These are phyloP conservation scores for Drosophila tanythrix DNA, from an alignment of 2,888 invertebrate species.

Conservation along the genomic window DNA sequence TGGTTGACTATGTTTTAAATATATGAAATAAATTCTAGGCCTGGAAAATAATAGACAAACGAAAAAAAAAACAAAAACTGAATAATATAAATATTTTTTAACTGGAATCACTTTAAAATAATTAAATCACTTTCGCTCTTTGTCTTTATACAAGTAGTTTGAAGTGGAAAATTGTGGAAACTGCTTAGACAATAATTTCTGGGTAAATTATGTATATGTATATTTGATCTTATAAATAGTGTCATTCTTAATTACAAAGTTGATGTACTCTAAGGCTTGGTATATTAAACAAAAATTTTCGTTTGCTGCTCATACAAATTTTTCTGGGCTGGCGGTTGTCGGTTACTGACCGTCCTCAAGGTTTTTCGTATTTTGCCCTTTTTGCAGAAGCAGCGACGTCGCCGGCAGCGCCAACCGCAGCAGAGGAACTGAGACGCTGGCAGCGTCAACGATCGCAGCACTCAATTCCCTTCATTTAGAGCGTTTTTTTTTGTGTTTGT, in stretches of 20 bases:
- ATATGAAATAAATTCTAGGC: background rate
- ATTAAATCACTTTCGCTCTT: background rate
- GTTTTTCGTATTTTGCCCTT: constrained; percentile 82
- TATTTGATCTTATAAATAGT: background rate
- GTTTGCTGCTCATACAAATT: constrained; percentile 76
- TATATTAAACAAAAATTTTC: constrained; percentile 61
- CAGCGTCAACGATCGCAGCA: constrained; percentile 78
- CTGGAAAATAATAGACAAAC: background rate
- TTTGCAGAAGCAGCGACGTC: constrained; percentile 57
- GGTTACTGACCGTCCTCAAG: constrained; percentile 83
- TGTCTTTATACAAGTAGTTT: background rate
- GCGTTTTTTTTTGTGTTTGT: constrained; percentile 57
- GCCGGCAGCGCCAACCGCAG: constrained; percentile 33
- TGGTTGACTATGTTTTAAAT: background rate
- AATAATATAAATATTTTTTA: background rate
- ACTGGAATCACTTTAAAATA: background rate
- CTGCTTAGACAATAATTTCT: background rate
- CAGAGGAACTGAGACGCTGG: constrained; percentile 55
- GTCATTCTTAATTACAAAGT: background rate
- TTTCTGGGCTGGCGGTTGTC: constrained; percentile 81
- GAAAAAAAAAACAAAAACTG: background rate
- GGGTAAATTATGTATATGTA: background rate
- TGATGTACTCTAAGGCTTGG: constrained; percentile 13
- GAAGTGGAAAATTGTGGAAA: background rate
- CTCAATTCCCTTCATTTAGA: constrained; percentile 81